Evolutionary conservation across 2,113 vertebrate genomes (phyloP), one percentile per base, ranked within the genome.

Genomic region (Callocephalon fimbriatum): DNA sequence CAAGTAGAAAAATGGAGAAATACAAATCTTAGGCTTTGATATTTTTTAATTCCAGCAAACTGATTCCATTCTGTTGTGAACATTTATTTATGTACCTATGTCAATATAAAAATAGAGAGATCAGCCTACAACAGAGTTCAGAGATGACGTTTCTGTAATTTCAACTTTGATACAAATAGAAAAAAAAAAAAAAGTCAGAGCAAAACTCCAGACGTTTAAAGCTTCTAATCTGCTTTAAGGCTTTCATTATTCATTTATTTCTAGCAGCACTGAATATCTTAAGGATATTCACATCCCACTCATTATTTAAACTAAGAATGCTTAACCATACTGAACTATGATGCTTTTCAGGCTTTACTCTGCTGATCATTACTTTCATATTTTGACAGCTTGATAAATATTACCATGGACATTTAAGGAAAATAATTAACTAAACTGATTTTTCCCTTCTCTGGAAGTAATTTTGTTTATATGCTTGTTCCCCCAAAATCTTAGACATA

Each of bases 241-340:
- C 19, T 87, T 96, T 78, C 93, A 91, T 95, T 85, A 96, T 93
- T 95, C 35, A 97, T 93, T 87, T 85, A 95, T 97, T 97, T 97
- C 94, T 97, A 97, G 96, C 84, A 89, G 40, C 92, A 97, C 4
- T 70, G 45, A 91, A n/a, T 93, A 95, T 92, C 83, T 97, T 82
- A 54, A 85, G 89, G 71, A 89, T 93, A 97, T 92, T 97, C 73
- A 96, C 77, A 94, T 97, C 92, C 92, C 71, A 95, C 65, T 92
- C 53, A 45, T 65, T 88, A 77, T 95, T 98, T 97, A 97, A 96
- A 80, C 78, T 91, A 90, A 92, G 75, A 92, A 90, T 94, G 83
- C 90, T 96, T 95, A 86, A 96, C 95, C 58, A 58, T 12, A 67
- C 45, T 74, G 81, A 93, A 93, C 85, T 97, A 54, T 90, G 90